Evolutionary conservation across 2,113 vertebrate genomes (phyloP).

Genomic region (Saccopteryx bilineata): DNA sequence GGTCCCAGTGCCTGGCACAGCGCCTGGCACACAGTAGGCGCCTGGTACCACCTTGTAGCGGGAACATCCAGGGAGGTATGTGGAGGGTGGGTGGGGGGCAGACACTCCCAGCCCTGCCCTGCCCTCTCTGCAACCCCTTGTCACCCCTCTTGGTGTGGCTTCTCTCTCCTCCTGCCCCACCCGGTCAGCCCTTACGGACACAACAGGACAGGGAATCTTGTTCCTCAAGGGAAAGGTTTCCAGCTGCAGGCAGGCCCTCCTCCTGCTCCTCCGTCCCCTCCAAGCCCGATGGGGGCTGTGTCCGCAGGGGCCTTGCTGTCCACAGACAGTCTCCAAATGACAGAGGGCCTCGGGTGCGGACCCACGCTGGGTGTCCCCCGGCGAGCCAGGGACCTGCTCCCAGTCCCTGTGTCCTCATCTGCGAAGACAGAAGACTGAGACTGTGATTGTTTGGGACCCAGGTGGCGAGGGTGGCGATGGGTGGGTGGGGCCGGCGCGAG

Average conservation of each 20-base stretch:
- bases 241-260: background rate
- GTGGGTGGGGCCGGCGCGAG: background rate
- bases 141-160: background rate
- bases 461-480: too few species aligned
- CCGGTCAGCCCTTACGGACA: background rate
- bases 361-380: background rate
- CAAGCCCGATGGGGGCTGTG: background rate
- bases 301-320: too few species aligned
- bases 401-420: background rate
- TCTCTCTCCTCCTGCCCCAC: background rate
- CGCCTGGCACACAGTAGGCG: background rate
- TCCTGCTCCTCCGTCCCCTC: background rate
- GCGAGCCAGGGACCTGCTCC: background rate
- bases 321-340: background rate
- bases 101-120: background rate
- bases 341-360: background rate
- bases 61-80: background rate
- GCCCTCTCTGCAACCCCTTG: background rate
- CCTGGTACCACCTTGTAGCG: background rate
- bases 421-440: background rate
- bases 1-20: background rate
- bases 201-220: background rate
- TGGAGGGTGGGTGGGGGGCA: too few species aligned
- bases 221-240: background rate
- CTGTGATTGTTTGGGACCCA: background rate